A percentile compares a stretch with the other conserved stretches of the same genome.
Conservation (phyloP, 2,113 vertebrate genomes). For the Haemorhous mexicanus region DNA sequence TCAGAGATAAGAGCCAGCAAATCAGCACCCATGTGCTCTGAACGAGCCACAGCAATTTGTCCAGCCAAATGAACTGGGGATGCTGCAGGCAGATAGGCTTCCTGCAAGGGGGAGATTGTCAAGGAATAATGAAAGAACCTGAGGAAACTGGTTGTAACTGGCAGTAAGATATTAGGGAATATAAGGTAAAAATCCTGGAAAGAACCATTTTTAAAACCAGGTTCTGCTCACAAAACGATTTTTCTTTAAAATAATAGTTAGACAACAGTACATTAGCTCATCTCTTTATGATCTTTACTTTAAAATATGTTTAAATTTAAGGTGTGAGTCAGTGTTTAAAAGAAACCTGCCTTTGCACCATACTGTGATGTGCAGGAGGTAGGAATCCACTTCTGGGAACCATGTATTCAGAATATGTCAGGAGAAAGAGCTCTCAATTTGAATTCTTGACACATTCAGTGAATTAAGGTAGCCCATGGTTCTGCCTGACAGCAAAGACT, state of each 20-base stretch:
- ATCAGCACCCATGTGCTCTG: not conserved
- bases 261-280: not conserved
- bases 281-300: not conserved
- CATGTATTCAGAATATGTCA: not conserved
- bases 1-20: constrained; percentile 19
- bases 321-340: not conserved
- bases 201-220: not conserved
- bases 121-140: not conserved
- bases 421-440: not conserved
- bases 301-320: not conserved
- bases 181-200: not conserved
- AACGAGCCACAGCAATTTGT: not conserved
- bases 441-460: not conserved
- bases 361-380: not conserved
- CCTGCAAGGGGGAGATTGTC: constrained; percentile 18
- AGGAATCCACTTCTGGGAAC: not conserved
- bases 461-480: not conserved
- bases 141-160: not conserved
- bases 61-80: constrained; percentile 37
- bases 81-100: constrained; percentile 22
- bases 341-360: not conserved
- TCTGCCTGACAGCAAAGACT: not conserved
- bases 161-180: not conserved
- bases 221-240: not conserved
- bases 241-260: not conserved